Evolutionary conservation across 2,888 invertebrate genomes (phyloP), one percentile per base, ranked within the genome.

Genomic region (Antheraea assamensis): DNA sequence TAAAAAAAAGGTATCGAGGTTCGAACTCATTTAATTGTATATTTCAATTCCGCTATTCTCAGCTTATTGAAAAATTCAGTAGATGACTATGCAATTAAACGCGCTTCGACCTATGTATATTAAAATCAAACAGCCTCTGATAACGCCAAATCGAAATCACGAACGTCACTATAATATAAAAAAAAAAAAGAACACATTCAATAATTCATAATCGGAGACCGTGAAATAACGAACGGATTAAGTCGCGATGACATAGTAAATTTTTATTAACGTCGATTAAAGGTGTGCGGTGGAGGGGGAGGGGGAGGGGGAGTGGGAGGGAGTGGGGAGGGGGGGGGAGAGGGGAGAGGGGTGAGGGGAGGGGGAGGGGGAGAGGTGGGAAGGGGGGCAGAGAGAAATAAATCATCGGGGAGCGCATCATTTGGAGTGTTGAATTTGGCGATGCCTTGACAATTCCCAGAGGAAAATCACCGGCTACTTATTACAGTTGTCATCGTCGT

Each of bases 181-280:
- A 71, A 71, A 71, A 47, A 30, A 27, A 1, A 71, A 71, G 58
- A 71, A 58, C 21, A 74, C 52, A 74, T 71, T 71, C 71, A n/a
- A 71, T 72, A 52, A 71, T 49, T 27, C 30, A 52, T n/a, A 72
- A 64, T 27, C 82, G 80, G 83, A n/a, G n/a, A 88, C 84, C 92
- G 91, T 92, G 92, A 92, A 93, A 92, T 92, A 87, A 90, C 86
- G 81, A 88, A 87, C 79, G 91, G 90, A 91, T 91, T 91, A 86
- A 85, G 80, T 77, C 80, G 82, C 82, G 89, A 93, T 94, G 93
- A 93, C 92, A 90, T 78, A 79, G 89, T 88, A 88, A 83, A 90
- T 90, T 92, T 90, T 84, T 86, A 85, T 82, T 82, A 80, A 74
- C 70, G 79, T 68, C 81, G 81, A 83, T 81, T 80, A 85, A 88